A percentile compares a stretch with the other conserved stretches of the same genome.
Conservation (phyloP, 1,140 invertebrate species). For the Bombus superbus region DNA sequence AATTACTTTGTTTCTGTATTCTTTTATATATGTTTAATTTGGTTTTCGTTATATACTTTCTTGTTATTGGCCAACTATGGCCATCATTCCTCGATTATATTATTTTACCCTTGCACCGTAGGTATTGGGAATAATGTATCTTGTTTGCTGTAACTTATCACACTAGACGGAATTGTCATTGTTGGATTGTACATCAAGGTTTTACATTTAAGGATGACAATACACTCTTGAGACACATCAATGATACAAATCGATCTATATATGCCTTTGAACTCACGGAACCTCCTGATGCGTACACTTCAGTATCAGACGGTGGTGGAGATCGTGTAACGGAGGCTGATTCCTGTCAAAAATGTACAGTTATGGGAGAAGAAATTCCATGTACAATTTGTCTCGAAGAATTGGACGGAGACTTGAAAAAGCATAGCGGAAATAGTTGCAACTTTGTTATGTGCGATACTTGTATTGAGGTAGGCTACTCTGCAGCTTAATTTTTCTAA, state of each 20-base stretch:
- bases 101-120: slow-evolving; percentile 65
- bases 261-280: slow-evolving; percentile 84
- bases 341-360: slow-evolving; percentile 68
- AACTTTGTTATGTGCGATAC: slow-evolving; percentile 85
- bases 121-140: slow-evolving; percentile 59
- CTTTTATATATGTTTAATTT: slow-evolving; percentile 20
- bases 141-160: slow-evolving; percentile 66
- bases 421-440: slow-evolving; percentile 83
- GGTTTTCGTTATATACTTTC: neutral
- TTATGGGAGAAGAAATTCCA: slow-evolving; percentile 67
- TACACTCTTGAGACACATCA: slow-evolving; percentile 83
- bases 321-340: slow-evolving; percentile 69
- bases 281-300: slow-evolving; percentile 74
- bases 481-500: neutral
- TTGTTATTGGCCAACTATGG: slow-evolving; percentile 24
- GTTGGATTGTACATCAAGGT: slow-evolving; percentile 66
- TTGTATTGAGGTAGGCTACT: slow-evolving; percentile 85
- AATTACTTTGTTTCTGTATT: slow-evolving; percentile 22
- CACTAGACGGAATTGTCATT: slow-evolving; percentile 61
- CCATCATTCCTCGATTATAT: slow-evolving; percentile 53
- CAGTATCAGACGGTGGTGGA: slow-evolving; percentile 63
- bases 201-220: slow-evolving; percentile 84
- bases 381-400: slow-evolving; percentile 88
- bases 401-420: slow-evolving; percentile 83
- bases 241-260: slow-evolving; percentile 83